phyloP scores from a whole-genome alignment of 2,888 invertebrate genomes.

The Synergus japonicus region DNA sequence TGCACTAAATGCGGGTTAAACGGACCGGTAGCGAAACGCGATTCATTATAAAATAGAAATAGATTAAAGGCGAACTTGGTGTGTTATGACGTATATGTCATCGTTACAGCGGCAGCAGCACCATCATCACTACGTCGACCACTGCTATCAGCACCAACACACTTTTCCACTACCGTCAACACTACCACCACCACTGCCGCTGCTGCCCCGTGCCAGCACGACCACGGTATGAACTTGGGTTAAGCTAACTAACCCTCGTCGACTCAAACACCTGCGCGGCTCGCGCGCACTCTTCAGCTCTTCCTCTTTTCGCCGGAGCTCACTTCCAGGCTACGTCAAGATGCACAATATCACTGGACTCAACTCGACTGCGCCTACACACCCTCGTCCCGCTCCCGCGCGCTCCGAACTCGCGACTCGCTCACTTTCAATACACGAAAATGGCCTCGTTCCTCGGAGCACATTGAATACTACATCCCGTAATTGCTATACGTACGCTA shows the following conservation, averaged over 20 bases:
- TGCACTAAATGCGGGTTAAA: neutral
- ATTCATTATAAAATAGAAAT: slow-evolving; percentile 9
- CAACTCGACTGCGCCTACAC: slow-evolving; percentile 1
- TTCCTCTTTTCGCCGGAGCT: slow-evolving; percentile 41
- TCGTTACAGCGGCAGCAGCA: slow-evolving; percentile 66
- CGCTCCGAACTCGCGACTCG: slow-evolving; percentile 34
- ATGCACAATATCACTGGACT: slow-evolving; percentile 37
- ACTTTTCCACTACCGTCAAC: slow-evolving; percentile 25
- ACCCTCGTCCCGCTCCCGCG: slow-evolving; percentile 9
- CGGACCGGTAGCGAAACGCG: neutral
- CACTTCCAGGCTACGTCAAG: slow-evolving; percentile 41
- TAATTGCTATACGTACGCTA: slow-evolving; percentile 69
- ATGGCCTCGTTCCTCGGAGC: slow-evolving; percentile 51
- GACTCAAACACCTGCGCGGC: slow-evolving; percentile 51
- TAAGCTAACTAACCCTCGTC: slow-evolving; percentile 68
- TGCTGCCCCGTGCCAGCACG: slow-evolving; percentile 54
- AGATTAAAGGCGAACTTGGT: slow-evolving; percentile 53
- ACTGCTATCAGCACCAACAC: slow-evolving; percentile 48
- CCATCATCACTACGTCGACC: slow-evolving; percentile 50
- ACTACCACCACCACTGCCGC: slow-evolving; percentile 47
- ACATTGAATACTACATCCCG: slow-evolving; percentile 67
- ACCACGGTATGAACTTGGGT: slow-evolving; percentile 65
- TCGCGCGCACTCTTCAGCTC: slow-evolving; percentile 39
- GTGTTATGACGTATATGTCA: slow-evolving; percentile 71
- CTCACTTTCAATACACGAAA: slow-evolving; percentile 31